Base-by-base conservation (phyloP, 2,113 vertebrate genomes). In the Serinus canaria region DNA sequence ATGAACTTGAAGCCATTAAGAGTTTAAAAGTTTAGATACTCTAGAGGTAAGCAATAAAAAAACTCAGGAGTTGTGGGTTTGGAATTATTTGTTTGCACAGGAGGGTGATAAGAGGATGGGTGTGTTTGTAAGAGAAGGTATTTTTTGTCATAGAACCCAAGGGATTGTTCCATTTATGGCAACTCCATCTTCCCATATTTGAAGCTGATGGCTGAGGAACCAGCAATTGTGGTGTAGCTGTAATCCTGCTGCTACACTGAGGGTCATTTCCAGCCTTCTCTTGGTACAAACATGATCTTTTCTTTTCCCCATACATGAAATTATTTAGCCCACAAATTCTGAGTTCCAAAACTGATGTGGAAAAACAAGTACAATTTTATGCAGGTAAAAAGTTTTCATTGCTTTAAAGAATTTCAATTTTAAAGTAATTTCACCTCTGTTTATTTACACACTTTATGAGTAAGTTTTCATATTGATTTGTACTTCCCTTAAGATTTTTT, bases 331-430 rank as follows among this genome's bases (percentile, higher is more conserved):
- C 46, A 73, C 9, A 58, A 66, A 28, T 60, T 85, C 30, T 60
- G 33, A 75, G 43, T 60, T 56, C 33, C 27, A 60, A 85, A 80
- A 68, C 24, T 64, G 60, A 49, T 35, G 12, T 44, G 52, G 37
- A 81, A 82, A 89, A 83, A 25, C 35, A 69, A 41, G 30, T 83
- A 30, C 30, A 56, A 58, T 92, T 88, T 94, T 52, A 64, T 74
- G 24, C n/a, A 73, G 27, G 35, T 69, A 50, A 55, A 70, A 92
- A 37, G 10, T 68, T 63, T 8, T 21, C 8, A 4, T 18, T 63
- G 39, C 52, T 86, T 73, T 39, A 62, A 62, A 49, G 4, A 59
- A 22, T 33, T 69, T 69, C 8, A 19, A 3, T 41, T 63, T n/a
- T 50, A 21, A 90, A 78, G n/a, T 47, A 35, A 56, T 68, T 75